Percentiles rank a stretch among this genome's conserved stretches.
phyloP scores from a whole-genome alignment of 2,113 vertebrate genomes.

The Phainopepla nitens region DNA sequence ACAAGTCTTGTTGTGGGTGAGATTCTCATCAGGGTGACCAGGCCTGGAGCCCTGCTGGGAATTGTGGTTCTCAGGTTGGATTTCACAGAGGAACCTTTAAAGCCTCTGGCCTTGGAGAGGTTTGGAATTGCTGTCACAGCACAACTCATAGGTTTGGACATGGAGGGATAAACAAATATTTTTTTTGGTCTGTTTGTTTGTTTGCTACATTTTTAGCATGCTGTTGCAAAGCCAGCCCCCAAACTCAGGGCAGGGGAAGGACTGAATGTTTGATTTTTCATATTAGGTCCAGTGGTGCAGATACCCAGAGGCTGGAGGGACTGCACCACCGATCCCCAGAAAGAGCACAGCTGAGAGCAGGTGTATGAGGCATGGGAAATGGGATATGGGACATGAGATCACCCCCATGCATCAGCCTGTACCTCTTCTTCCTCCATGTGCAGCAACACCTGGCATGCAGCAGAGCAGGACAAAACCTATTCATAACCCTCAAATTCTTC shows the following conservation, averaged over 20 bases:
- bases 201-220: not conserved
- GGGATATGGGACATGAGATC: not conserved
- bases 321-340: not conserved
- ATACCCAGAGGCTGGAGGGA: not conserved
- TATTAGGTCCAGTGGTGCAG: not conserved
- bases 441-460: not conserved
- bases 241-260: not conserved
- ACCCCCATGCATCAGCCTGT: not conserved
- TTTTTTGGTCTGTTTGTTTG: not conserved
- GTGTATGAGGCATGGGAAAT: too few species aligned
- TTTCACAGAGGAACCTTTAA: not conserved
- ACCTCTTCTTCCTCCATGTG: not conserved
- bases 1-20: fast-evolving
- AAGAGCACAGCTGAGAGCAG: not conserved
- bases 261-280: not conserved
- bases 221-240: not conserved
- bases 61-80: not conserved
- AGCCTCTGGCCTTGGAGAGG: not conserved
- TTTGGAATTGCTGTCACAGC: not conserved
- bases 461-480: not conserved
- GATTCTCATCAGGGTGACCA: not conserved
- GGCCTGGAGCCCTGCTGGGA: not conserved
- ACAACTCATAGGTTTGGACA: not conserved
- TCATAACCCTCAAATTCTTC: not conserved
- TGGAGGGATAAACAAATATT: not conserved